These are phyloP conservation scores for Boulengeromyrus knoepffleri DNA, from an alignment of 2,113 vertebrate genomes.

Conservation along the genomic window DNA sequence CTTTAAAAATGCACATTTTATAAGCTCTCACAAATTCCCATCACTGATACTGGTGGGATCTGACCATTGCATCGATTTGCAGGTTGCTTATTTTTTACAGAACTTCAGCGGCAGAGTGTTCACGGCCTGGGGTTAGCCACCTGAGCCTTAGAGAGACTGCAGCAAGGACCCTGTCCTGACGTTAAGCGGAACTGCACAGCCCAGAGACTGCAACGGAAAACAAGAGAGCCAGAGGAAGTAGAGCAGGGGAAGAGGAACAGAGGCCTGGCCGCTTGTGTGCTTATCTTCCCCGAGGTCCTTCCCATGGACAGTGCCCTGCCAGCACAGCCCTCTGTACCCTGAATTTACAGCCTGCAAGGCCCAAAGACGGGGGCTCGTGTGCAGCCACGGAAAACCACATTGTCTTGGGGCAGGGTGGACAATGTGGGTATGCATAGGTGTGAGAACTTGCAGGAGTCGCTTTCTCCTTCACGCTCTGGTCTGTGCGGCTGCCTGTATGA, in stretches of 20 bases:
- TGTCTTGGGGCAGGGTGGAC: neutral
- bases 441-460: neutral
- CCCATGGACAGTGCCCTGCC: neutral
- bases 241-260: slow-evolving; percentile 41
- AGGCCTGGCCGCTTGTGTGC: slow-evolving; percentile 15
- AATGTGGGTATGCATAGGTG: neutral
- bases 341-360: neutral
- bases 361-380: neutral
- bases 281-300: neutral
- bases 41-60: neutral
- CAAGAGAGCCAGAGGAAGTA: slow-evolving; percentile 37
- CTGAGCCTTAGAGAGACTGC: neutral
- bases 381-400: neutral
- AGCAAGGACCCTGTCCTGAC: neutral
- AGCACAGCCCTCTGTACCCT: neutral
- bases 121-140: neutral
- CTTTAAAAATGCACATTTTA: neutral
- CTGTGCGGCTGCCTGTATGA: neutral
- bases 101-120: neutral
- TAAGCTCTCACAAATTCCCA: neutral
- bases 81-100: neutral
- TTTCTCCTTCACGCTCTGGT: neutral
- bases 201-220: slow-evolving; percentile 13
- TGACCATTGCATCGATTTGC: neutral
- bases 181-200: slow-evolving; percentile 27